Percentiles rank a stretch among this genome's conserved stretches.
phyloP scores from a whole-genome alignment of 2,113 vertebrate species.

The Lasiurus borealis region DNA sequence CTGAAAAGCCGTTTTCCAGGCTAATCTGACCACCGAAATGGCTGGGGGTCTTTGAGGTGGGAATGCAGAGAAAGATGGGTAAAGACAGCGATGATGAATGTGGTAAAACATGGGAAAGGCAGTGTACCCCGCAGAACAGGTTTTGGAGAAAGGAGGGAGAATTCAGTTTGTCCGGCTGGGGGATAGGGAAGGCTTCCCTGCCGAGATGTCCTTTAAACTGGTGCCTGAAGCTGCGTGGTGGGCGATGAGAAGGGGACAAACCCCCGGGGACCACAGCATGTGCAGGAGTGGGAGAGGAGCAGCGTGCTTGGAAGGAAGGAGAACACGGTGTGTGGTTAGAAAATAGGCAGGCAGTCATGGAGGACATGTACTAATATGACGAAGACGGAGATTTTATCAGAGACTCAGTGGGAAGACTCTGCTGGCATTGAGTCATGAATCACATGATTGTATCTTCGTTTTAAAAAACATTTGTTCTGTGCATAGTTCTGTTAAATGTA shows the following conservation, averaged over 20 bases:
- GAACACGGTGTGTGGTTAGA: rapidly evolving
- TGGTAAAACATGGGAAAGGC: neutral
- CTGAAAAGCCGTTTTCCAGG: neutral
- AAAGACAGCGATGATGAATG: neutral
- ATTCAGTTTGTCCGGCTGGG: neutral
- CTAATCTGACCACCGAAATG: neutral
- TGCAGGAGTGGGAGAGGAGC: neutral
- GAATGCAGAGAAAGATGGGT: neutral
- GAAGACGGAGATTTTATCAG: neutral
- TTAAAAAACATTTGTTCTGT: neutral
- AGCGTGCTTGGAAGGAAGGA: neutral
- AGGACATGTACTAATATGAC: rapidly evolving
- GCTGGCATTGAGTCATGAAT: neutral
- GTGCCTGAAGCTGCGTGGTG: neutral
- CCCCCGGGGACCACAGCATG: neutral
- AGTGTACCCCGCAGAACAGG: neutral
- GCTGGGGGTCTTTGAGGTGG: neutral
- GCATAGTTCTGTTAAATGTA: neutral
- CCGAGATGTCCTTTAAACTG: neutral
- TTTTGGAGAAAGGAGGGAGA: neutral
- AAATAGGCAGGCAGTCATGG: neutral
- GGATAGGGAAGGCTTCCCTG: neutral
- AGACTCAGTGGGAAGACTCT: neutral
- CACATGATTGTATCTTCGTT: neutral
- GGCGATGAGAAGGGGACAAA: neutral